Base-by-base conservation (phyloP, 2,797 vertebrate species). In the Microchirus variegatus region DNA sequence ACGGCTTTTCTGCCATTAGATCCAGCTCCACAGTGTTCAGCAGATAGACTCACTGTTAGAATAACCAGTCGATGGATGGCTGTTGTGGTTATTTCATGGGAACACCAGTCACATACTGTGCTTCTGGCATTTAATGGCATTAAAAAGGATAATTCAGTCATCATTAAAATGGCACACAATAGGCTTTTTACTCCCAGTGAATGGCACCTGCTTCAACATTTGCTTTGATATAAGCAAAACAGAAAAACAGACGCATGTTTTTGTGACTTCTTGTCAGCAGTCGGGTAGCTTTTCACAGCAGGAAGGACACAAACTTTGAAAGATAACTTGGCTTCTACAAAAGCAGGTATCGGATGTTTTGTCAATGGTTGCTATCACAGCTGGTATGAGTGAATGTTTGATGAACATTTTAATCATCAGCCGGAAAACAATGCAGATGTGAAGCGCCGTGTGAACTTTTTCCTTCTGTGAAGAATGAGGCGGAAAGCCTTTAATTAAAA, bases 41-140 rank as follows among this genome's bases (percentile, higher is more conserved):
- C 52, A 56, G 56, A 64, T 46, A 53, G 38, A 42, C 6, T 4
- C 2, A 47, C 46, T 17, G 14, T 17, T 10, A 48, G 15, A 53
- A 37, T 22, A 19, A 22, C 44, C 31, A 10, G 14, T 36, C 17
- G 43, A 60, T 1, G 0, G 12, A 51, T 16, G 31, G 37, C 50
- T 53, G 19, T 55, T 52, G 60, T 52, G 64, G 53, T 50, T 77
- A 71, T 61, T 56, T 15, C 42, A 26, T 12, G 9, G n/a, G 42
- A 36, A 35, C 52, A 41, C 31, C 53, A 59, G 45, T 59, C 57
- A 50, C 62, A 52, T 46, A 18, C 2, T 44, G 38, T 1, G 54
- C 64, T 57, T 47, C 26, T 2, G 9, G 64, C 64, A 51, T 73
- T 70, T 62, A 61, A 44, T 59, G 64, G 68, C 71, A 72, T 78